Conservation (phyloP, 2,113 vertebrate genomes). For the Fulica atra region DNA sequence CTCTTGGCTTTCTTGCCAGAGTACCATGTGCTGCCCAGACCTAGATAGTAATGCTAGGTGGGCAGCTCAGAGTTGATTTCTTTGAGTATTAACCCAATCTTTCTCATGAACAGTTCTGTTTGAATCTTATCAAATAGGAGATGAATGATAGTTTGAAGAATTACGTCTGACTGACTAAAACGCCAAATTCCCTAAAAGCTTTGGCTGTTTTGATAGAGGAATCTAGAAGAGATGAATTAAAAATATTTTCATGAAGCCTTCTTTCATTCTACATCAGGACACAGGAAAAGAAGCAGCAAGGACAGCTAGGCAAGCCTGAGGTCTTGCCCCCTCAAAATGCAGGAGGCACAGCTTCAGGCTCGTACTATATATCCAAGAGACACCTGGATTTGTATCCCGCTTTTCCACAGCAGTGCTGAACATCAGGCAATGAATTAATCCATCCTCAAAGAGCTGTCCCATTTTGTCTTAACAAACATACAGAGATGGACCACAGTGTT, state of each 20-base stretch:
- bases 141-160: neutral
- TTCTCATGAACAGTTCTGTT: neutral
- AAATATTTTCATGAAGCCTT: neutral
- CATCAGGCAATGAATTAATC: neutral
- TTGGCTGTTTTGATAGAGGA: neutral
- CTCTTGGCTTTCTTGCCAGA: neutral
- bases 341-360: neutral
- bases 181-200: neutral
- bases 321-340: too few relatives aligned
- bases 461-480: neutral
- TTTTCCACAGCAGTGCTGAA: neutral
- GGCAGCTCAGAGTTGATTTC: neutral
- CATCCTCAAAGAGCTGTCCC: neutral
- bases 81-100: neutral
- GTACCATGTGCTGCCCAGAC: neutral
- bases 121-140: neutral
- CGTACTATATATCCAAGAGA: neutral
- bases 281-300: neutral
- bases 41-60: neutral
- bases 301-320: neutral
- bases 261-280: neutral
- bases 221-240: neutral
- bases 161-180: neutral
- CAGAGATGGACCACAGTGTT: accelerated
- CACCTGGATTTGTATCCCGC: neutral